phyloP scores from a whole-genome alignment of 2,888 invertebrate species.

The Ectemnius cavifrons region DNA sequence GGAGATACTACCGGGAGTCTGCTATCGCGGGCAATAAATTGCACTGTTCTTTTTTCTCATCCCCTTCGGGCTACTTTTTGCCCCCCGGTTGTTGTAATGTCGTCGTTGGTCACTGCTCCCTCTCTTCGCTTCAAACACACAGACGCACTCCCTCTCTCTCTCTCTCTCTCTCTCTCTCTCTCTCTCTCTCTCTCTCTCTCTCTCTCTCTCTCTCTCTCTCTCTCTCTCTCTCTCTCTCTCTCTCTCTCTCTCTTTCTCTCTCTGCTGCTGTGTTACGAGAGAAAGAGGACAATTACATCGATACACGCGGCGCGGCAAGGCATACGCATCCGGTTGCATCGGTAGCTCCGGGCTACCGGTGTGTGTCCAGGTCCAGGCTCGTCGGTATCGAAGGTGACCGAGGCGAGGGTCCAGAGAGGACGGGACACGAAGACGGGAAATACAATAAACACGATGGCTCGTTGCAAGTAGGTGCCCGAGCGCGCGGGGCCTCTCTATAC shows the following conservation, averaged over 20 bases:
- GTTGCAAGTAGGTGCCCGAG: conserved; percentile 28
- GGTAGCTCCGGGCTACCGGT: conserved; percentile 12
- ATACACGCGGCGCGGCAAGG: not conserved
- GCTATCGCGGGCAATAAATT: conserved; percentile 71
- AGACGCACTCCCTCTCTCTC: too few species aligned
- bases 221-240: too few species aligned
- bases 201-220: too few species aligned
- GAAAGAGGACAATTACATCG: too few species aligned
- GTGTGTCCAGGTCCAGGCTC: not conserved
- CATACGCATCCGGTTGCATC: conserved; percentile 18
- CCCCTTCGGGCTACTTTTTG: conserved; percentile 62
- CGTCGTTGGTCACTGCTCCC: conserved; percentile 24
- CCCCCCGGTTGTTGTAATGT: conserved; percentile 51
- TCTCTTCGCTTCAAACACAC: not conserved
- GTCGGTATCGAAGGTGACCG: conserved; percentile 23
- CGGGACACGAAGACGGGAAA: conserved; percentile 57
- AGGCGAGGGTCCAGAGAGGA: conserved; percentile 21
- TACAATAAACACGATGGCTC: conserved; percentile 59
- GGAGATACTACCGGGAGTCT: conserved; percentile 63
- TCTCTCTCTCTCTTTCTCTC: too few species aligned
- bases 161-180: too few species aligned
- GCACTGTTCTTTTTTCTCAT: conserved; percentile 61
- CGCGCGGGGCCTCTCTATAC: conserved; percentile 36
- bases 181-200: too few species aligned
- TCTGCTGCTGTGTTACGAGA: too few species aligned